These are phyloP conservation scores for Helleia helle DNA, from an alignment of 2,888 invertebrate genomes.

Conservation along the genomic window DNA sequence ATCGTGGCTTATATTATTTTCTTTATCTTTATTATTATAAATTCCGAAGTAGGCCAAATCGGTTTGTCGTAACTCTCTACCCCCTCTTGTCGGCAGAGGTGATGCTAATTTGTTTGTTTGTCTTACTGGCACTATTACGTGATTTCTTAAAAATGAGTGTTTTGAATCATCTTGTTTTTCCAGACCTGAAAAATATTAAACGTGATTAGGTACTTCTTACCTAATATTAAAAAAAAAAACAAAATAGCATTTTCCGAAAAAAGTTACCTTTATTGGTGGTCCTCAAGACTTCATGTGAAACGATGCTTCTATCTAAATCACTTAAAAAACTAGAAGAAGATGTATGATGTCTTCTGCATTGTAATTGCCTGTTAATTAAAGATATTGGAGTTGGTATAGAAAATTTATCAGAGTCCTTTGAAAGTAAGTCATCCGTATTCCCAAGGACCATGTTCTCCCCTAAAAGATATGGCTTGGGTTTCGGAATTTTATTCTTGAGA, in stretches of 20 bases:
- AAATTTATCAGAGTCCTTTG: conserved; percentile 22
- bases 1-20: conserved; percentile 21
- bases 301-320: conserved; percentile 27
- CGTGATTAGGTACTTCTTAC: background rate
- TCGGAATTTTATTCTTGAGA: conserved; percentile 82
- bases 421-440: conserved; percentile 25
- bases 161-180: conserved; percentile 15
- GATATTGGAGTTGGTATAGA: conserved; percentile 43
- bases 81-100: conserved; percentile 34
- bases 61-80: conserved; percentile 71
- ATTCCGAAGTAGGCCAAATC: conserved; percentile 76
- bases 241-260: no score
- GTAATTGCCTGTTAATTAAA: conserved; percentile 52
- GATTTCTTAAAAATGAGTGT: conserved; percentile 15
- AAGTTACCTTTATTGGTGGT: conserved; percentile 42
- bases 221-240: no score
- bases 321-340: conserved; percentile 28
- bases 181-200: conserved; percentile 18
- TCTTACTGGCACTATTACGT: conserved; percentile 6
- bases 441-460: conserved; percentile 77
- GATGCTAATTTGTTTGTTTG: conserved; percentile 35
- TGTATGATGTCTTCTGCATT: conserved; percentile 36
- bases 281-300: conserved; percentile 33
- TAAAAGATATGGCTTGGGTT: conserved; percentile 83
- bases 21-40: conserved; percentile 26